Evolutionary conservation across 2,113 vertebrate genomes (phyloP), one percentile per base, ranked within the genome.

Genomic region (Cyrtonyx montezumae): DNA sequence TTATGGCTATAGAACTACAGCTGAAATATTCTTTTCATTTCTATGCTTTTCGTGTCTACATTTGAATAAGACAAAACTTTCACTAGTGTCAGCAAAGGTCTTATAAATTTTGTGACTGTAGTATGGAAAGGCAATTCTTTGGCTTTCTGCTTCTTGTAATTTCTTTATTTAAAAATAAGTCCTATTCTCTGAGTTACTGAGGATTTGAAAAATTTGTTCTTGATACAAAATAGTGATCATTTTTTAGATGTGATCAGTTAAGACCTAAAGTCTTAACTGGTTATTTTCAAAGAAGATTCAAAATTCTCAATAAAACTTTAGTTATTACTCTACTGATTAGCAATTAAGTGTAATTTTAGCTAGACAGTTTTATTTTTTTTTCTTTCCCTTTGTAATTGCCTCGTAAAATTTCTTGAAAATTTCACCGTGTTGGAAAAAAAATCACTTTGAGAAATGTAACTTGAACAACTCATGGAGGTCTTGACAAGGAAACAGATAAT

Each of bases 241-340:
- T 40, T 40, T 40, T 40, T 13, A 40, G 40, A 40, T 40, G 40
- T 40, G 40, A 40, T 13, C 40, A 40, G 12, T 40, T 37, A n/a
- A n/a, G n/a, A n/a, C n/a, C 37, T 17, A 23, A 15, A 32, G 8
- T 56, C 3, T 0, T 49, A 49, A 1, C 1, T 68, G 21, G 1
- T 20, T 51, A 26, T 4, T 48, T 73, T 58, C 71, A 71, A 16
- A 7, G n/a, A 28, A 84, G 8, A 45, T n/a, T 36, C 8, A 53
- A 65, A 80, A 63, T 51, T 58, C 53, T 67, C 10, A 56, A 2
- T 30, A n/a, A 17, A 18, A 42, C 2, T 59, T 53, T 3, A 11
- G 2, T 14, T 30, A 30, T 55, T 55, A 30, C 28, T 55, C 28
- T 30, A 16, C 16, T 30, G 17, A 61, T 70, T 78, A 84, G 20